Conservation (phyloP, 2,797 vertebrate species). For the Helostoma temminkii region DNA sequence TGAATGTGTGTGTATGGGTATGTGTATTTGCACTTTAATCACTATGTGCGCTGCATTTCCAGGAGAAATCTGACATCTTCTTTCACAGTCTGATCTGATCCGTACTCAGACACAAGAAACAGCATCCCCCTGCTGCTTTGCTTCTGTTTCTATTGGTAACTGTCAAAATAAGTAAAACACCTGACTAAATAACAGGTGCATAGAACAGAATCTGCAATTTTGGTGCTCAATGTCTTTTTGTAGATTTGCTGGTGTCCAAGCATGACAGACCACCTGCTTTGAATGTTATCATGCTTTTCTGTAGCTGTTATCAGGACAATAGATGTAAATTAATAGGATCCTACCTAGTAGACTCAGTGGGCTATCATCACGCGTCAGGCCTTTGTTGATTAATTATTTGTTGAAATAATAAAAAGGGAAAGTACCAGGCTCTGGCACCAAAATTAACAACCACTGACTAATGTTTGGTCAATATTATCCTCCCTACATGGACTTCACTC, state of each 20-base stretch:
- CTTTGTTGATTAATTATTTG: no score
- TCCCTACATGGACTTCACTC: no score
- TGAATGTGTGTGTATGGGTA: constrained; percentile 1
- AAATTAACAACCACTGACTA: no score
- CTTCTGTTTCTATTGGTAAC: constrained; percentile 13
- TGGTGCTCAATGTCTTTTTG: background rate
- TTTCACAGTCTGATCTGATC: constrained; percentile 20
- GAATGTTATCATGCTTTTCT: no score
- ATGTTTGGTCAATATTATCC: no score
- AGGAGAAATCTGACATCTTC: background rate
- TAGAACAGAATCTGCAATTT: constrained; percentile 5
- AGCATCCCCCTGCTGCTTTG: background rate
- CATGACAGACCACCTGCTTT: background rate
- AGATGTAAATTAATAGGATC: no score
- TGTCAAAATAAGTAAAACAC: constrained; percentile 14
- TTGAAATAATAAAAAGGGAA: no score
- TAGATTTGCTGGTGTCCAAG: constrained; percentile 2
- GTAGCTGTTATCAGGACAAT: no score
- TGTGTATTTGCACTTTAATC: constrained; percentile 24
- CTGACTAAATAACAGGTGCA: constrained; percentile 11
- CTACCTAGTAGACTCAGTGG: no score
- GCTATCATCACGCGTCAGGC: no score
- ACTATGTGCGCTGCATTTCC: background rate
- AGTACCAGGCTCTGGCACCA: no score
- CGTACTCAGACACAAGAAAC: constrained; percentile 6